phyloP scores from a whole-genome alignment of 2,797 vertebrate species.

The Acrocephalus scirpaceus region DNA sequence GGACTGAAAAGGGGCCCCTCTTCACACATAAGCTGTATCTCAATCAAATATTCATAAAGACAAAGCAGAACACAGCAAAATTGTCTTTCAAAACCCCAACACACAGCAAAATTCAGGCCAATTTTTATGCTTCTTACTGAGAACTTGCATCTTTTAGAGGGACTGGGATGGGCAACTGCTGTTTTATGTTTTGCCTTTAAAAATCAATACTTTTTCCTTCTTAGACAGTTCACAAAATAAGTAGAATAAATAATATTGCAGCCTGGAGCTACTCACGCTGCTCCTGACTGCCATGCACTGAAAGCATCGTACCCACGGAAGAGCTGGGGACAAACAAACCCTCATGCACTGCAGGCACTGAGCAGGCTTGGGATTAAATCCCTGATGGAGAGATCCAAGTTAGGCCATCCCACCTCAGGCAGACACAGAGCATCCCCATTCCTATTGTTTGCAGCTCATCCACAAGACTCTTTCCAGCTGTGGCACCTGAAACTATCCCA shows the following conservation, averaged over 20 bases:
- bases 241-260: not conserved
- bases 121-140: not conserved
- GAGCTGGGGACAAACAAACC: not conserved
- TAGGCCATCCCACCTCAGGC: not conserved
- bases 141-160: not conserved
- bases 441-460: not conserved
- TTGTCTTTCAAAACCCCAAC: not conserved
- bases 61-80: not conserved
- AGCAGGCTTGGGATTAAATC: not conserved
- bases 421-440: too few relatives aligned
- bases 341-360: not conserved
- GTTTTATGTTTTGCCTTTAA: not conserved
- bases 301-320: not conserved
- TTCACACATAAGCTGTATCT: accelerated
- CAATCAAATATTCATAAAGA: not conserved
- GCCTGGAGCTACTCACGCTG: not conserved
- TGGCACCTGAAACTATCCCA: not conserved
- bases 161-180: accelerated
- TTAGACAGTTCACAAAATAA: not conserved
- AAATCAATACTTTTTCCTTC: not conserved
- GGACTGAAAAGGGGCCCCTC: not conserved
- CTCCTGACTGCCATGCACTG: not conserved
- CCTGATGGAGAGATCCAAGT: not conserved
- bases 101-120: not conserved
- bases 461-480: not conserved